Evolutionary conservation across 1,140 invertebrate genomes (phyloP).

Genomic region (Ctenoplectra terminalis): DNA sequence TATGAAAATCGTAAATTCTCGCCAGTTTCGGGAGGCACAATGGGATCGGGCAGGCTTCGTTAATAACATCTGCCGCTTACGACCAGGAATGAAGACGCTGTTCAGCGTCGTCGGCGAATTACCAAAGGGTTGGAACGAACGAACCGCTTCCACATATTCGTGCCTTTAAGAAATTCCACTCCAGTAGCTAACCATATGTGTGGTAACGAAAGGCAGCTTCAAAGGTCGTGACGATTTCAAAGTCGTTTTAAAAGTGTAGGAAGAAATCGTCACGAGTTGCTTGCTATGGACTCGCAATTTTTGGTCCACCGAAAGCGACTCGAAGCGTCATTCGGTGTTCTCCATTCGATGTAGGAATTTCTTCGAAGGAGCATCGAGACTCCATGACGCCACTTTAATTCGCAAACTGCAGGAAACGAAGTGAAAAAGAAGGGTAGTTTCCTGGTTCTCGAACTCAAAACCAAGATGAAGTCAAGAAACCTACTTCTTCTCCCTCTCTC

Average conservation of each 20-base stretch:
- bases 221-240: background rate
- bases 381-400: conserved; percentile 7
- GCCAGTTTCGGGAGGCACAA: conserved; percentile 10
- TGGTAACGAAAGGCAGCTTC: background rate
- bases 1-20: conserved; percentile 52
- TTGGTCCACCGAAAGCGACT: conserved; percentile 1
- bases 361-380: background rate
- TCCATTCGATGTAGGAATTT: conserved; percentile 17
- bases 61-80: conserved; percentile 50
- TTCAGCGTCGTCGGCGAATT: conserved; percentile 17
- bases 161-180: conserved; percentile 14
- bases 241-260: background rate
- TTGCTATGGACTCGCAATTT: background rate
- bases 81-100: conserved; percentile 13
- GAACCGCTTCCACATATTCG: background rate
- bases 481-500: conserved; percentile 46
- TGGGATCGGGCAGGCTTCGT: conserved; percentile 31
- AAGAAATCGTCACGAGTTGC: conserved; percentile 7
- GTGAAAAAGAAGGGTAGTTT: background rate
- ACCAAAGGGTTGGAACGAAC: background rate
- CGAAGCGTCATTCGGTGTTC: background rate
- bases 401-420: background rate
- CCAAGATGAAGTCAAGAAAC: background rate
- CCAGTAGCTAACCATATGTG: background rate
- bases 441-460: background rate